phyloP scores from a whole-genome alignment of 1,140 invertebrate species.

The Zaprionus davidi region DNA sequence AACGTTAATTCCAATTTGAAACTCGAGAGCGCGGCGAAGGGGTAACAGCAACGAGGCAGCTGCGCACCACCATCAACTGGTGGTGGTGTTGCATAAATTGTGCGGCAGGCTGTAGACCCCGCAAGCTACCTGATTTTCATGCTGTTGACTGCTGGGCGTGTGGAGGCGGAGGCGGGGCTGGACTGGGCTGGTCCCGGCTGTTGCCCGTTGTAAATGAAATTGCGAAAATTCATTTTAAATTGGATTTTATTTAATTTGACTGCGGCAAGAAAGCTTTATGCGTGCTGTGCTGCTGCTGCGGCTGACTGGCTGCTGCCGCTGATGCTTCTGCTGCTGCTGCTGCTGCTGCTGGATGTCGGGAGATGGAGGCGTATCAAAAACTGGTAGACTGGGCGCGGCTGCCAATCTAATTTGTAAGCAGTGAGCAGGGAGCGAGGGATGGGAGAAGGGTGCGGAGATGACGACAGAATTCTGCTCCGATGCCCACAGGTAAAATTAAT shows the following conservation, averaged over 20 bases:
- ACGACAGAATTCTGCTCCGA: slow-evolving; percentile 60
- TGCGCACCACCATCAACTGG: neutral
- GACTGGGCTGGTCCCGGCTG: slow-evolving; percentile 8
- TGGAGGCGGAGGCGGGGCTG: slow-evolving; percentile 1
- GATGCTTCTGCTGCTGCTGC: neutral
- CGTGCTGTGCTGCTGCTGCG: slow-evolving; percentile 44
- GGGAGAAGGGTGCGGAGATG: neutral
- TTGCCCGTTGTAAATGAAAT: slow-evolving; percentile 77
- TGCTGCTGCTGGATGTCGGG: neutral
- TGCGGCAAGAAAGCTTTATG: slow-evolving; percentile 76
- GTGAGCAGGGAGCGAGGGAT: slow-evolving; percentile 26
- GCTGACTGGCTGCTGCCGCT: neutral
- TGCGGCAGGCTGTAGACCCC: slow-evolving; percentile 12
- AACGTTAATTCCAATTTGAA: slow-evolving; percentile 81
- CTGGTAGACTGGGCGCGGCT: slow-evolving; percentile 30
- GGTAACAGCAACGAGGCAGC: slow-evolving; percentile 1
- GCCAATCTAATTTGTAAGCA: slow-evolving; percentile 74
- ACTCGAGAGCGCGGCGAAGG: slow-evolving; percentile 49
- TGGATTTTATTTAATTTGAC: slow-evolving; percentile 83
- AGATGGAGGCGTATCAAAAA: slow-evolving; percentile 9
- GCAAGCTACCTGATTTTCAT: slow-evolving; percentile 36
- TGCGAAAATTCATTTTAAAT: slow-evolving; percentile 83
- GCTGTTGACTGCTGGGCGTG: neutral
- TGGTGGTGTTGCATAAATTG: slow-evolving; percentile 46
- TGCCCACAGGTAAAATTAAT: slow-evolving; percentile 80